Percentiles rank a stretch among this genome's conserved stretches.
Conservation (phyloP, 2,888 invertebrate genomes). For the Ichneumon xanthorius region DNA sequence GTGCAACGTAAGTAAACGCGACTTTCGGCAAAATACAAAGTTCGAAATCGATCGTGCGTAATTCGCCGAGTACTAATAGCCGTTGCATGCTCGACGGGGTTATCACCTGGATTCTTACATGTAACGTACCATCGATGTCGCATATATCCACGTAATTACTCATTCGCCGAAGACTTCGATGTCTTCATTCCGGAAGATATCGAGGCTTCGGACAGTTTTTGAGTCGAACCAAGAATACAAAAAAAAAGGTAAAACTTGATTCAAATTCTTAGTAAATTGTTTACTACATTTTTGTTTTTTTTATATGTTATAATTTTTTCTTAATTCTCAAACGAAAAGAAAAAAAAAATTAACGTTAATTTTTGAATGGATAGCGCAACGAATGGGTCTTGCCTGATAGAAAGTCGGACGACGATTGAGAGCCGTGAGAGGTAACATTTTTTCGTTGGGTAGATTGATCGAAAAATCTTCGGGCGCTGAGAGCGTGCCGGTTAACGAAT, state of each 20-base stretch:
- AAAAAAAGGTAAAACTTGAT: too few species aligned
- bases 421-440: too few species aligned
- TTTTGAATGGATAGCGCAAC: too few species aligned
- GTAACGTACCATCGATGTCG: neutral
- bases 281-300: too few species aligned
- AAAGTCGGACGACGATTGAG: too few species aligned
- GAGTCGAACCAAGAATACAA: too few species aligned
- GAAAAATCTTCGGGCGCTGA: neutral
- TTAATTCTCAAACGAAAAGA: too few species aligned
- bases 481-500: neutral
- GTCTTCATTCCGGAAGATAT: neutral
- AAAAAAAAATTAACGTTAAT: too few species aligned
- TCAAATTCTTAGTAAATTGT: too few species aligned
- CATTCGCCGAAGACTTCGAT: neutral
- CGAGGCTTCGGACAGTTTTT: too few species aligned
- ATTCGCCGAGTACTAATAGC: neutral
- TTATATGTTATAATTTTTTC: too few species aligned
- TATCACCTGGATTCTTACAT: constrained; percentile 9
- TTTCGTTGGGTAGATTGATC: neutral
- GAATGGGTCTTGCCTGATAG: too few species aligned
- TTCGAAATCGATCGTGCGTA: neutral
- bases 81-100: neutral
- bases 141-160: neutral
- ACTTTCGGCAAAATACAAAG: neutral
- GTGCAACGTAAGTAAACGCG: neutral